Conservation (phyloP, 2,888 invertebrate genomes). For the Platerodrilus igneus region DNA sequence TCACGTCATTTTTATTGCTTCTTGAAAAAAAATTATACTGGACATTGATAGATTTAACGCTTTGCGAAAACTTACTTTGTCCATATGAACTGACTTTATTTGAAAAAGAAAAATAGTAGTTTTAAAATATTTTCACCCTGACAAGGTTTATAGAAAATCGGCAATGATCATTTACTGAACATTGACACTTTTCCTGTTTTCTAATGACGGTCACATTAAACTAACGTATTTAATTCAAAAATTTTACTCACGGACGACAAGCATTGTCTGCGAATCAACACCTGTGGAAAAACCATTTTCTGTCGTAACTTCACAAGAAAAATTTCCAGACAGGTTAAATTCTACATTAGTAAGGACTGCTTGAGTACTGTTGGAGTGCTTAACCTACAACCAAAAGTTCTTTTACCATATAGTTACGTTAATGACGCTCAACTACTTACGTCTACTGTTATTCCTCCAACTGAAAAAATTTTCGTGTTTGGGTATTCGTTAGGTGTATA, state of each 20-base stretch:
- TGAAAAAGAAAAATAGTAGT: too few species aligned
- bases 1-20: too few species aligned
- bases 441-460: slow-evolving; percentile 72
- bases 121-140: too few species aligned
- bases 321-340: slow-evolving; percentile 69
- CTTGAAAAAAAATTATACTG: too few species aligned
- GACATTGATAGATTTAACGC: too few species aligned
- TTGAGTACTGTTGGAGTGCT: slow-evolving; percentile 69
- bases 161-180: too few species aligned
- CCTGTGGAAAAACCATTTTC: slow-evolving; percentile 69
- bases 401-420: slow-evolving; percentile 23
- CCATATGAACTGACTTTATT: too few species aligned
- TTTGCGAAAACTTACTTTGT: too few species aligned
- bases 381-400: slow-evolving; percentile 55
- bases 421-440: slow-evolving; percentile 55
- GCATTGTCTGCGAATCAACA: slow-evolving; percentile 61
- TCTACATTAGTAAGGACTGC: slow-evolving; percentile 67
- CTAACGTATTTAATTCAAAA: too few species aligned
- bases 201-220: too few species aligned
- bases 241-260: slow-evolving; percentile 66
- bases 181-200: too few species aligned
- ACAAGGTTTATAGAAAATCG: too few species aligned
- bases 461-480: slow-evolving; percentile 66
- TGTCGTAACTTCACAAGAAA: slow-evolving; percentile 76
- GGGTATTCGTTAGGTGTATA: slow-evolving; percentile 72